Percentiles rank a stretch among this genome's conserved stretches.
Evolutionary conservation across 2,888 invertebrate genomes (phyloP).

Genomic region (Lochmaea capreae): DNA sequence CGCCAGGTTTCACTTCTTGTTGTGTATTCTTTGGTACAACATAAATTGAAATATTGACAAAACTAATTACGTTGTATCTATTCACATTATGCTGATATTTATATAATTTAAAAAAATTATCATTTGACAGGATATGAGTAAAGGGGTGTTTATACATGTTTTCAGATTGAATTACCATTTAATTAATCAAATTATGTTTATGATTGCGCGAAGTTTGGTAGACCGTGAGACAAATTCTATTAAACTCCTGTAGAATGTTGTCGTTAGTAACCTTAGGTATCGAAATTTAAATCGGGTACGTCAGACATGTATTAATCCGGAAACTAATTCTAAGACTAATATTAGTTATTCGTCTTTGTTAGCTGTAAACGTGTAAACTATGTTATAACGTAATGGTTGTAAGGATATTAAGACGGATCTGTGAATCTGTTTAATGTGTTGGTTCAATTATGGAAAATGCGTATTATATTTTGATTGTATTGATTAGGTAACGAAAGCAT

Average conservation of each 20-base stretch:
- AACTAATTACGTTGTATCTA: no score
- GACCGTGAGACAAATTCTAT: neutral
- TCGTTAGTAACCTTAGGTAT: neutral
- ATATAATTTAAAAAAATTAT: neutral
- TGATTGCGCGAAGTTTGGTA: slow-evolving; percentile 1
- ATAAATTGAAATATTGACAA: no score
- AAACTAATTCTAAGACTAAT: neutral
- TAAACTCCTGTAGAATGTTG: slow-evolving; percentile 2
- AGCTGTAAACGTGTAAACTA: neutral
- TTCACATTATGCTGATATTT: no score
- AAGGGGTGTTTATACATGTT: slow-evolving; percentile 2
- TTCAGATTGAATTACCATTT: neutral
- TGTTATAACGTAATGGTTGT: neutral
- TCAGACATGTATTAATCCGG: neutral
- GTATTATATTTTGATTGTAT: no score
- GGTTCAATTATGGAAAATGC: no score
- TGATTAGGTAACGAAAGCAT: no score
- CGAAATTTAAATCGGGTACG: neutral
- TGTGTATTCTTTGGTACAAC: no score
- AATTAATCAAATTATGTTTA: slow-evolving; percentile 1
- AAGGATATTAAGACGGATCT: neutral
- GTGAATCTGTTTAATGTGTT: neutral
- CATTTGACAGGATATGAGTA: neutral
- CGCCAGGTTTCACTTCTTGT: no score
- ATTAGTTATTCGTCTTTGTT: slow-evolving; percentile 2